A percentile compares a stretch with the other conserved stretches of the same genome.
phyloP scores from a whole-genome alignment of 2,113 vertebrate species.

The Amphiprion ocellaris region DNA sequence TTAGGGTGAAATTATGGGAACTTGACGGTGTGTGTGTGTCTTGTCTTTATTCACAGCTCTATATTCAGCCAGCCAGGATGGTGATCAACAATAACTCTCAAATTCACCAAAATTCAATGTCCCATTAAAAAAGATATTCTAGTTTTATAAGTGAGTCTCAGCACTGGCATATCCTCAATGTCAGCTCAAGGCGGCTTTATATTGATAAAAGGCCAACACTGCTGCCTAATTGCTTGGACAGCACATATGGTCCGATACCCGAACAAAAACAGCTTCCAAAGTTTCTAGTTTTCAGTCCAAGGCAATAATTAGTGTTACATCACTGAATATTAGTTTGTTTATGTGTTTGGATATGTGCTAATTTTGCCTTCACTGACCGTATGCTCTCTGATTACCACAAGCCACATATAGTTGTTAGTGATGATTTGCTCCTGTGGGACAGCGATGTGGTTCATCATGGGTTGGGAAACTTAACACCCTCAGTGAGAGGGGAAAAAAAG shows the following conservation, averaged over 20 bases:
- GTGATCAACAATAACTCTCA: neutral
- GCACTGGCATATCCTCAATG: conserved; percentile 25
- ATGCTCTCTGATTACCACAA: neutral
- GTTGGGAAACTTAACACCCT: conserved; percentile 10
- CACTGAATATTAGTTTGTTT: neutral
- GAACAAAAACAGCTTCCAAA: conserved; percentile 21
- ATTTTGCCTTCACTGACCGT: neutral
- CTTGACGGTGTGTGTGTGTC: too few species aligned
- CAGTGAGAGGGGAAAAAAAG: neutral
- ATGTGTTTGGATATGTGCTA: neutral
- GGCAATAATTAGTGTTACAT: neutral
- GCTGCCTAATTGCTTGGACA: conserved; percentile 10
- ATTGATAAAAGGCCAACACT: conserved; percentile 28
- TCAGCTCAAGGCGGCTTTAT: conserved; percentile 27
- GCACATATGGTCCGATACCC: neutral
- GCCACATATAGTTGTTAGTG: conserved; percentile 7
- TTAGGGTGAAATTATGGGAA: too few species aligned
- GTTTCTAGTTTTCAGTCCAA: neutral
- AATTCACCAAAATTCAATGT: conserved; percentile 5
- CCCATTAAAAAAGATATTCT: conserved; percentile 1
- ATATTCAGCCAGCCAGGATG: too few species aligned
- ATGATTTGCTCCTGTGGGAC: neutral
- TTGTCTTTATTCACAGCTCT: too few species aligned
- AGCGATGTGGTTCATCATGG: conserved; percentile 10
- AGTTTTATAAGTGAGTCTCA: neutral